phyloP scores from a whole-genome alignment of 2,797 vertebrate species.

The Eulemur mongoz region DNA sequence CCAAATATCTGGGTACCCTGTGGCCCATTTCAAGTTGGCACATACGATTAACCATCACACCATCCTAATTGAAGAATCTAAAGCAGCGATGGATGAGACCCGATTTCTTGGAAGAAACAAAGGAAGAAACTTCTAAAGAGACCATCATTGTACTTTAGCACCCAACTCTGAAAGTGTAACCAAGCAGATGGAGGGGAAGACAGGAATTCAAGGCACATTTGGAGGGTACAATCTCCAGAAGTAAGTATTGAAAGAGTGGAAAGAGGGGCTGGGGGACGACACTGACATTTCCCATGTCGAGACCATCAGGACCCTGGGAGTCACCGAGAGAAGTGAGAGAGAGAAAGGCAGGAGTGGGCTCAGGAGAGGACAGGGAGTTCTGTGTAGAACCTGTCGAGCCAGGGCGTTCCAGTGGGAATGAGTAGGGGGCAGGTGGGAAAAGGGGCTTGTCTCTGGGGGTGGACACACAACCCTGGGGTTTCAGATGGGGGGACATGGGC shows the following conservation, averaged over 20 bases:
- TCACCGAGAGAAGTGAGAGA: not conserved
- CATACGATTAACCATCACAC: not conserved
- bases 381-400: not conserved
- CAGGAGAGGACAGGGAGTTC: not conserved
- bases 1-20: not conserved
- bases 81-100: not conserved
- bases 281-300: not conserved
- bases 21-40: not conserved
- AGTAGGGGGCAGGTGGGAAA: not conserved
- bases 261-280: not conserved
- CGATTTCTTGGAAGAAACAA: not conserved
- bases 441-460: not conserved
- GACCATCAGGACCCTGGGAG: too few species aligned
- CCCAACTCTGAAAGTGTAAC: not conserved
- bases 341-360: not conserved
- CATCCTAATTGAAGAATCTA: not conserved
- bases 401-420: not conserved
- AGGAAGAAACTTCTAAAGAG: not conserved
- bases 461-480: not conserved
- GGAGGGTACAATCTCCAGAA: not conserved
- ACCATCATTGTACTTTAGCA: not conserved
- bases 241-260: not conserved
- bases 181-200: too few species aligned
- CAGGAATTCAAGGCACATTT: not conserved
- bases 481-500: too few species aligned